phyloP scores from a whole-genome alignment of 2,888 invertebrate genomes.

The Drosophila eohydei region DNA sequence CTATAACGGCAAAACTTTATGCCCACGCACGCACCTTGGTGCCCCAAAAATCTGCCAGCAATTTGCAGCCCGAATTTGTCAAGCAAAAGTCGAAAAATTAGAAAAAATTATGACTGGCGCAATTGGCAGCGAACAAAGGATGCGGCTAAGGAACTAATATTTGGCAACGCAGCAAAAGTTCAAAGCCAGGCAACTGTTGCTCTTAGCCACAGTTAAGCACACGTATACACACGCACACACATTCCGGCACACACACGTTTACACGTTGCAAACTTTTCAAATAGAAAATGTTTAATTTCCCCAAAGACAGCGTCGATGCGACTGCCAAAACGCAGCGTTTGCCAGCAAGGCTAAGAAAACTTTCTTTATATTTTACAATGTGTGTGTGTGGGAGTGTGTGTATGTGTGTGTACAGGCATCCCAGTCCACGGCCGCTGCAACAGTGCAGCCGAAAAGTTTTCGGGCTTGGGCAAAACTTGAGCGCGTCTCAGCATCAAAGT shows the following conservation, averaged over 20 bases:
- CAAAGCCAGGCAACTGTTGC: conserved; percentile 67
- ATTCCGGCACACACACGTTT: conserved; percentile 33
- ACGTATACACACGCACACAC: conserved; percentile 10
- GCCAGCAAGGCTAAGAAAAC: conserved; percentile 64
- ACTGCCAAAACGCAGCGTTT: conserved; percentile 67
- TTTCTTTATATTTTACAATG: conserved; percentile 67
- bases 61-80: conserved; percentile 68
- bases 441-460: conserved; percentile 71
- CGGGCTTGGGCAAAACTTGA: conserved; percentile 50
- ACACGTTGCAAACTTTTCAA: conserved; percentile 69
- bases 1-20: conserved; percentile 15
- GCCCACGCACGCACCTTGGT: conserved; percentile 13
- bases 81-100: conserved; percentile 60
- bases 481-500: conserved; percentile 50
- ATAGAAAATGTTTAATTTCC: conserved; percentile 83
- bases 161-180: conserved; percentile 53
- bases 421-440: conserved; percentile 50
- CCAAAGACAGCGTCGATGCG: conserved; percentile 74
- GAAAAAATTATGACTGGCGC: conserved; percentile 70
- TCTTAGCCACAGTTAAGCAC: conserved; percentile 32
- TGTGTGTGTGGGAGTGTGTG: conserved; percentile 13
- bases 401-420: conserved; percentile 14
- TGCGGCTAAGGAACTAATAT: conserved; percentile 43
- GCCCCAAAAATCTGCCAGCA: conserved; percentile 49
- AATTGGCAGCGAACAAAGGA: conserved; percentile 61